These are phyloP conservation scores for Euspilapteryx auroguttella DNA, from an alignment of 2,888 invertebrate genomes.

Conservation along the genomic window DNA sequence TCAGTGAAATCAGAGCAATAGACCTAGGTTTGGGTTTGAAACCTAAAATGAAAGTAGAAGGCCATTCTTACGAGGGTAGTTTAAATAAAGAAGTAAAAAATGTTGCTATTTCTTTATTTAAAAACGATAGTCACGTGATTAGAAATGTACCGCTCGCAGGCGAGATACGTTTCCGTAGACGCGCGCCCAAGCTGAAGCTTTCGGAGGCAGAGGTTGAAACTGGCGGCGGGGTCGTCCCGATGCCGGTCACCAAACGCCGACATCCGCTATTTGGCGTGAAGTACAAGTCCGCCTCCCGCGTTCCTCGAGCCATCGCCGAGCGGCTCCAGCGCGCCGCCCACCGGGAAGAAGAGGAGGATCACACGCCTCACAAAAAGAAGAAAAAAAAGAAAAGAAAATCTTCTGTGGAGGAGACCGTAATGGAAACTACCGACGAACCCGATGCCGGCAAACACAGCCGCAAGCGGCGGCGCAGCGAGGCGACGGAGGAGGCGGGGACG, in stretches of 20 bases:
- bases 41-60: no score
- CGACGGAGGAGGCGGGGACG: constrained; percentile 7
- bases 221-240: constrained; percentile 23
- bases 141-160: constrained; percentile 18
- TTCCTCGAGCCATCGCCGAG: constrained; percentile 17
- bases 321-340: constrained; percentile 13
- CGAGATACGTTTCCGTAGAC: constrained; percentile 21
- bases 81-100: background rate
- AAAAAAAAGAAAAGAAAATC: no score
- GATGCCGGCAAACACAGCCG: no score
- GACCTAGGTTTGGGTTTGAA: no score
- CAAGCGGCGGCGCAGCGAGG: constrained; percentile 17
- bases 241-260: constrained; percentile 37
- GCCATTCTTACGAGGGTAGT: constrained; percentile 16
- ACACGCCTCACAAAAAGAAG: constrained; percentile 9
- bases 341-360: constrained; percentile 7
- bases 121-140: constrained; percentile 13
- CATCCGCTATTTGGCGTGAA: constrained; percentile 39
- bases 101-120: no score
- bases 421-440: no score
- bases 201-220: constrained; percentile 13
- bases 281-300: constrained; percentile 28
- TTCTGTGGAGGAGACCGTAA: no score
- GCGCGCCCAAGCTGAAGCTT: constrained; percentile 30
- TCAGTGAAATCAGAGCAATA: no score